phyloP scores from a whole-genome alignment of 1,140 invertebrate species.

The Cepaea nemoralis region DNA sequence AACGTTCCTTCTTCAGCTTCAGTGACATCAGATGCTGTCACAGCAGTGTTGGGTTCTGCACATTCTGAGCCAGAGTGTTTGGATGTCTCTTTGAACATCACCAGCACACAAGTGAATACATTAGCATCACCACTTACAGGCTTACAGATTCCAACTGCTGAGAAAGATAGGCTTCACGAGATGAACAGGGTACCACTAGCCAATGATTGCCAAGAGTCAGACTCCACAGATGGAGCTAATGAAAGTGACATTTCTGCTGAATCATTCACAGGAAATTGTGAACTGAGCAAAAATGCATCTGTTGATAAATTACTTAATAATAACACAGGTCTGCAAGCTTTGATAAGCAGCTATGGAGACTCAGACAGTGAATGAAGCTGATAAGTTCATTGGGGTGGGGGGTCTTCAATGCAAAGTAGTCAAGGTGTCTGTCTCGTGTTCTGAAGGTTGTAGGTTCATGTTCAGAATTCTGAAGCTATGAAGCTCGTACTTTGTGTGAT shows the following conservation, averaged over 20 bases:
- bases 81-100: neutral
- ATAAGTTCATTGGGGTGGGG: too few relatives aligned
- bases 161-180: neutral
- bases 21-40: neutral
- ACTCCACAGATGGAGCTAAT: neutral
- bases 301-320: neutral
- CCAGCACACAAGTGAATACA: neutral
- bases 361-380: slow-evolving; percentile 21
- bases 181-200: neutral
- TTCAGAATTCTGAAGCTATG: too few relatives aligned
- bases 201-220: neutral
- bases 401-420: too few relatives aligned
- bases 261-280: neutral
- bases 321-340: slow-evolving; percentile 18
- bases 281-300: neutral
- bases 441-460: too few relatives aligned
- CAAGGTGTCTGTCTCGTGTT: too few relatives aligned
- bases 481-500: too few relatives aligned
- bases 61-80: neutral
- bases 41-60: neutral
- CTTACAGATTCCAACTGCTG: neutral
- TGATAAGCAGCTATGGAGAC: slow-evolving; percentile 4
- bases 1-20: neutral
- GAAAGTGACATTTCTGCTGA: neutral
- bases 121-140: neutral